Percentiles rank a stretch among this genome's conserved stretches.
These are phyloP conservation scores for Tricholauxania praeusta DNA, from an alignment of 2,888 invertebrate species.

Conservation along the genomic window DNA sequence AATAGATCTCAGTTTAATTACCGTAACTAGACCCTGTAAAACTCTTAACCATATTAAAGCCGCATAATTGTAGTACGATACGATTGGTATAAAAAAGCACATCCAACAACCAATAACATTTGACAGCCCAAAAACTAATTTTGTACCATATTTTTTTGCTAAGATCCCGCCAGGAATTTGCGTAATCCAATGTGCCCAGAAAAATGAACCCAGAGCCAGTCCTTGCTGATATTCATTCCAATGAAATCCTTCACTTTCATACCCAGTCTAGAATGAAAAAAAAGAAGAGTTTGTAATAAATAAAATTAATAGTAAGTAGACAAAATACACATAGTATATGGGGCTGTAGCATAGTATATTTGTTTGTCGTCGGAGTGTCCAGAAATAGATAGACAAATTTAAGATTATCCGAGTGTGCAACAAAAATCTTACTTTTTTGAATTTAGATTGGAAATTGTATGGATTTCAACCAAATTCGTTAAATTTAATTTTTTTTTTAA, in stretches of 20 bases:
- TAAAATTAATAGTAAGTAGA: too few relatives aligned
- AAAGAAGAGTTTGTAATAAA: neutral
- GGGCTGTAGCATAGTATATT: too few relatives aligned
- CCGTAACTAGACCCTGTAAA: constrained; percentile 78
- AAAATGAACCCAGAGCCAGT: constrained; percentile 76
- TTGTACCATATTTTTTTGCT: constrained; percentile 78
- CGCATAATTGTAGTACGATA: constrained; percentile 72
- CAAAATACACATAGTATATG: too few relatives aligned
- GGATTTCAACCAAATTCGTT: too few relatives aligned
- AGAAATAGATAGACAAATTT: too few relatives aligned
- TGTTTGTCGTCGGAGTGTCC: too few relatives aligned
- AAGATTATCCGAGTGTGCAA: too few relatives aligned
- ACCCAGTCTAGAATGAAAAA: constrained; percentile 53
- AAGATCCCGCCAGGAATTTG: constrained; percentile 81
- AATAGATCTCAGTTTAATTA: constrained; percentile 64
- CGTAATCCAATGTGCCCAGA: constrained; percentile 78
- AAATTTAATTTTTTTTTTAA: too few relatives aligned
- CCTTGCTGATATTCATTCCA: constrained; percentile 79
- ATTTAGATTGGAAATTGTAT: too few relatives aligned
- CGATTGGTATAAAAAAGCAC: constrained; percentile 76
- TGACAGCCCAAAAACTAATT: constrained; percentile 76
- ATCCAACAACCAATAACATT: constrained; percentile 75
- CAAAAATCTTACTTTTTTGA: too few relatives aligned
- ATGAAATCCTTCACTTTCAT: constrained; percentile 66
- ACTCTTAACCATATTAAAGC: constrained; percentile 73